Conservation (phyloP, 2,113 vertebrate species). For the Nycticebus coucang region DNA sequence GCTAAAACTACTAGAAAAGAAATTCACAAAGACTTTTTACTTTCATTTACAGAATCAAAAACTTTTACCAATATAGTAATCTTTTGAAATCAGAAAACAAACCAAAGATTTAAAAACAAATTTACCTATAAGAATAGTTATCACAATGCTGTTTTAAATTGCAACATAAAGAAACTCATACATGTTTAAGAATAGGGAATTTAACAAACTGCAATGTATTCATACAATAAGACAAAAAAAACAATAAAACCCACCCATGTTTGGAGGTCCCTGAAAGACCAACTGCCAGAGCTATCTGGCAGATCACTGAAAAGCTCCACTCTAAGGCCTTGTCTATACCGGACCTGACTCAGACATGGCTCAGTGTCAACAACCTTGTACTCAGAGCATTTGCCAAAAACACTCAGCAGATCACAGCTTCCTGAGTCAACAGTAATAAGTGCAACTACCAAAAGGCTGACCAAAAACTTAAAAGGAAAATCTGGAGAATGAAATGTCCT, state of each 20-base stretch:
- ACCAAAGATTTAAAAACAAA: constrained; percentile 7
- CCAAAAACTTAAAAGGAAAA: constrained; percentile 19
- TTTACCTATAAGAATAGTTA: not conserved
- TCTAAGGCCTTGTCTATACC: not conserved
- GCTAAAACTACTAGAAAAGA: not conserved
- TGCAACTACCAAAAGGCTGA: not conserved
- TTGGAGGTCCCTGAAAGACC: not conserved
- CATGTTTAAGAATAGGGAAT: not conserved
- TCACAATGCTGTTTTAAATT: not conserved
- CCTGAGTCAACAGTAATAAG: not conserved
- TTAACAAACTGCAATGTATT: not conserved
- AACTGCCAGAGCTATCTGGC: not conserved
- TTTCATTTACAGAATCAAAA: constrained; percentile 6
- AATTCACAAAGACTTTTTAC: constrained; percentile 7
- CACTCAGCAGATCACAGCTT: not conserved
- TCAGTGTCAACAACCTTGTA: not conserved
- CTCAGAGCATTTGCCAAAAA: not conserved
- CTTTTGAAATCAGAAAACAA: constrained; percentile 18
- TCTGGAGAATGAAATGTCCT: not conserved
- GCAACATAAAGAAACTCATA: constrained; percentile 23
- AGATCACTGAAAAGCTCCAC: not conserved
- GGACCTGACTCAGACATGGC: not conserved
- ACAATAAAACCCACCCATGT: not conserved
- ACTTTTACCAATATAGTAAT: not conserved
- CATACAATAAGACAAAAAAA: constrained; percentile 7